Conservation (phyloP, 2,888 invertebrate genomes). For the Drosophila mettleri region DNA sequence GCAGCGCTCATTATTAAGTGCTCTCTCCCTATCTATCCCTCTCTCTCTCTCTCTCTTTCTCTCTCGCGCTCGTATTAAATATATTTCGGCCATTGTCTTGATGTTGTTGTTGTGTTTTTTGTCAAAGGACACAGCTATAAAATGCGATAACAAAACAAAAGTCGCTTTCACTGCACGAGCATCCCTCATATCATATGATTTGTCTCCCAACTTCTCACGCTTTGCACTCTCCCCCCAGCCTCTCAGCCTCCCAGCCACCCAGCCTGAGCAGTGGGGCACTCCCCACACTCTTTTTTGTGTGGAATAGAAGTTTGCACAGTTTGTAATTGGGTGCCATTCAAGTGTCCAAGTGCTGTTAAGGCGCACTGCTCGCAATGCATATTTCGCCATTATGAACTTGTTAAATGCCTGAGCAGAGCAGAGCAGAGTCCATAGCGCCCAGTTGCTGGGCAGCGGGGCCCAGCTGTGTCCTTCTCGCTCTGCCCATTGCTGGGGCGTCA, state of each 20-base stretch:
- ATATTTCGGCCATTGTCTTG: conserved; percentile 8
- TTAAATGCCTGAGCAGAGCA: conserved; percentile 43
- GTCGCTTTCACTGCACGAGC: conserved; percentile 17
- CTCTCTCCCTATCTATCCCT: too few species aligned
- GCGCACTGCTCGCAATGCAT: conserved; percentile 64
- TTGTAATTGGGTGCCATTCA: conserved; percentile 68
- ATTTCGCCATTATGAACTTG: conserved; percentile 73
- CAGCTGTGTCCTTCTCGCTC: conserved; percentile 14
- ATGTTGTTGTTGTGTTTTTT: conserved; percentile 15
- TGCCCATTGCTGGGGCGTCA: conserved; percentile 24
- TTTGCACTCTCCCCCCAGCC: too few species aligned
- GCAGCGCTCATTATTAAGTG: conserved; percentile 1
- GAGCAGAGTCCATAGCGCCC: background rate
- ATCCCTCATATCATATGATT: conserved; percentile 35
- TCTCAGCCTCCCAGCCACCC: too few species aligned
- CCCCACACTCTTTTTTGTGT: background rate
- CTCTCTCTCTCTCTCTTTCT: background rate
- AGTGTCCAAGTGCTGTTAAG: conserved; percentile 61
- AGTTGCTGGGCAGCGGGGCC: background rate
- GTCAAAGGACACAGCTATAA: conserved; percentile 36
- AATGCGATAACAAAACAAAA: conserved; percentile 46
- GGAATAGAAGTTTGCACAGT: conserved; percentile 37
- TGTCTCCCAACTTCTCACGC: background rate
- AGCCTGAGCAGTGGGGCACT: too few species aligned
- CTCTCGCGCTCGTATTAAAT: background rate